Conservation (phyloP, 2,888 invertebrate genomes). For the Leptopterna dolabrata region DNA sequence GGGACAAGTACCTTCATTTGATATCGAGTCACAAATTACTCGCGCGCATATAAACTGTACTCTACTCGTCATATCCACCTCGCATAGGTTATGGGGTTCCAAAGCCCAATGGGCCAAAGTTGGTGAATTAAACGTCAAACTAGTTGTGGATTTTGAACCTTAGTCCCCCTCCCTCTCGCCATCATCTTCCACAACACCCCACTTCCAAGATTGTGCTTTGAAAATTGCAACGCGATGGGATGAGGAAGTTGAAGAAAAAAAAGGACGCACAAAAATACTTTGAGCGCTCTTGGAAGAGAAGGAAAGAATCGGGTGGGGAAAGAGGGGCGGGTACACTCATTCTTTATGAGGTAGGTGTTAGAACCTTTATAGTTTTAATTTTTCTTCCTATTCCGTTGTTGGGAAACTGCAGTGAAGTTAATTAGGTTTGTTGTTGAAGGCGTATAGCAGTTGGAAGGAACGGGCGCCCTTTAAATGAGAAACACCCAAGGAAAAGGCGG, state of each 20-base stretch:
- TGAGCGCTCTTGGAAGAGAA: background rate
- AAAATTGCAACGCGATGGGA: background rate
- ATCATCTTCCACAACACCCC: background rate
- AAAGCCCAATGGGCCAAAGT: no score
- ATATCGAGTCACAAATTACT: no score
- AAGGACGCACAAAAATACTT: background rate
- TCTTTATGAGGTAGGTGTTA: constrained; percentile 5
- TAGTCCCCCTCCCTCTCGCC: background rate
- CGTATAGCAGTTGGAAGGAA: constrained; percentile 4
- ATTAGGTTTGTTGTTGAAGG: constrained; percentile 34
- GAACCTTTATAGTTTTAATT: constrained; percentile 36
- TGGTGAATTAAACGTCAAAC: no score
- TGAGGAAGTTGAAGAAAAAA: background rate
- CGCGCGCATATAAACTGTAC: no score
- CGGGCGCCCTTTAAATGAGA: background rate
- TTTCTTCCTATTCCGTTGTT: constrained; percentile 26
- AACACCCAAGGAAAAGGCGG: background rate
- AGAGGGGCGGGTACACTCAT: background rate
- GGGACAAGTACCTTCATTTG: no score
- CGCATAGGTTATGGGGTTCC: no score
- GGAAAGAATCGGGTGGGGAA: background rate
- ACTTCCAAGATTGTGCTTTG: background rate
- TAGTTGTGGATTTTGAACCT: no score
- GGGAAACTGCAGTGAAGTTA: constrained; percentile 45
- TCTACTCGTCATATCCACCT: no score